A percentile compares a stretch with the other conserved stretches of the same genome.
These are phyloP conservation scores for Caenorhabditis imperialis DNA, from an alignment of 2,888 invertebrate genomes.

Conservation along the genomic window DNA sequence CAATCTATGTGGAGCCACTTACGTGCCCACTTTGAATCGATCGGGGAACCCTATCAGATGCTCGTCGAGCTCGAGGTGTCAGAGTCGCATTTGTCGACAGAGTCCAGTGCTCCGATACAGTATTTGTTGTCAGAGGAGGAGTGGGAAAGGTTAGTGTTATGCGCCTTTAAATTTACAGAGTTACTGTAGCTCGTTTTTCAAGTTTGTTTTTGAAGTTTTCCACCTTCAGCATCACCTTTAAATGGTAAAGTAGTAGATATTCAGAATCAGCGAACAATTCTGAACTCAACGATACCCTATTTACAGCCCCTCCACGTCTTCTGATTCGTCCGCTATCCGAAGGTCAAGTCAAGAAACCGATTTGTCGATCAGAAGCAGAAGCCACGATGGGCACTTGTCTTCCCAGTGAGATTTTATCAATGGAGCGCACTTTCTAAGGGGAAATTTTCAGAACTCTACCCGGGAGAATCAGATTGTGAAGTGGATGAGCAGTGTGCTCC, in stretches of 20 bases:
- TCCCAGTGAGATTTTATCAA: constrained; percentile 39
- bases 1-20: constrained; percentile 48
- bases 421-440: no score
- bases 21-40: constrained; percentile 51
- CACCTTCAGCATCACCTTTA: no score
- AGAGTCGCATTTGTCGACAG: constrained; percentile 62
- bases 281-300: no score
- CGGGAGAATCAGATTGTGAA: constrained; percentile 65
- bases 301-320: constrained; percentile 13
- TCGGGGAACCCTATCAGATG: constrained; percentile 67
- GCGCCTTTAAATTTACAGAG: no score
- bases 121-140: constrained; percentile 62
- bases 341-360: constrained; percentile 33
- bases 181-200: no score
- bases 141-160: constrained; percentile 16
- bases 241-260: no score
- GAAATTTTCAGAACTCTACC: constrained; percentile 52
- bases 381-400: constrained; percentile 27
- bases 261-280: no score
- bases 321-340: constrained; percentile 29
- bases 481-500: constrained; percentile 60
- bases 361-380: constrained; percentile 28
- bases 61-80: constrained; percentile 58
- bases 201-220: background rate
- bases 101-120: constrained; percentile 62